Percentiles rank a stretch among this genome's conserved stretches.
These are phyloP conservation scores for Drosophila lacicola DNA, from an alignment of 2,888 invertebrate species.

Conservation along the genomic window DNA sequence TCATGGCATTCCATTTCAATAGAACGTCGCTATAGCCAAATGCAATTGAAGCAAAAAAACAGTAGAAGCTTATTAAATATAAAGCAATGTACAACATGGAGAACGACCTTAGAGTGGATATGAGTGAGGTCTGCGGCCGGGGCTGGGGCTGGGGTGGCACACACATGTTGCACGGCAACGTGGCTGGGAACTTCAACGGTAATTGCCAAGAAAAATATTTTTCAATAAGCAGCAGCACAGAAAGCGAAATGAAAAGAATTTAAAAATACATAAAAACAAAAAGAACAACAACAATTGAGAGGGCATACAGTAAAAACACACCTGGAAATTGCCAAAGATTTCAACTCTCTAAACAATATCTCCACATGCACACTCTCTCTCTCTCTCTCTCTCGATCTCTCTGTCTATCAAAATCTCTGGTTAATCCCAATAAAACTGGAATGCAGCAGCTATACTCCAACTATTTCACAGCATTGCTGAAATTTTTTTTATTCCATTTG, in stretches of 20 bases:
- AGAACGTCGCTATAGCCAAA: slow-evolving; percentile 48
- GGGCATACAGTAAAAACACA: slow-evolving; percentile 50
- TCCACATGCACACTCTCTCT: neutral
- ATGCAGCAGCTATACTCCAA: slow-evolving; percentile 32
- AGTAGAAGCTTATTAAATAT: slow-evolving; percentile 58
- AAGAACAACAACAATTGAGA: slow-evolving; percentile 47
- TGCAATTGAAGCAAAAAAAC: slow-evolving; percentile 47
- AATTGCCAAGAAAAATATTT: slow-evolving; percentile 70
- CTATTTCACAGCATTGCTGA: slow-evolving; percentile 22
- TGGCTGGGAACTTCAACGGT: slow-evolving; percentile 51
- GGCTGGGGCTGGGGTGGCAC: slow-evolving; percentile 3
- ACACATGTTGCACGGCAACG: slow-evolving; percentile 54
- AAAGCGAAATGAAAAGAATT: slow-evolving; percentile 62
- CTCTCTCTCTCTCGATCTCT: neutral
- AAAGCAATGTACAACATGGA: slow-evolving; percentile 54
- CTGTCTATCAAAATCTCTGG: neutral
- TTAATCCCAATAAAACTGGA: slow-evolving; percentile 25
- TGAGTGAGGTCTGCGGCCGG: slow-evolving; percentile 3
- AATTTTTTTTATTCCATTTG: slow-evolving; percentile 39
- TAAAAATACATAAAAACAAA: slow-evolving; percentile 43
- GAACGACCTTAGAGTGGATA: slow-evolving; percentile 53
- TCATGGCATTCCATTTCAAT: slow-evolving; percentile 70
- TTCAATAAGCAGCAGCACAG: slow-evolving; percentile 48
- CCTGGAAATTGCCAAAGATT: slow-evolving; percentile 62
- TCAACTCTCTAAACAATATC: slow-evolving; percentile 4